Percentiles rank a stretch among this genome's conserved stretches.
These are phyloP conservation scores for Nematopogon swammerdamellus DNA, from an alignment of 2,888 invertebrate genomes.

Conservation along the genomic window DNA sequence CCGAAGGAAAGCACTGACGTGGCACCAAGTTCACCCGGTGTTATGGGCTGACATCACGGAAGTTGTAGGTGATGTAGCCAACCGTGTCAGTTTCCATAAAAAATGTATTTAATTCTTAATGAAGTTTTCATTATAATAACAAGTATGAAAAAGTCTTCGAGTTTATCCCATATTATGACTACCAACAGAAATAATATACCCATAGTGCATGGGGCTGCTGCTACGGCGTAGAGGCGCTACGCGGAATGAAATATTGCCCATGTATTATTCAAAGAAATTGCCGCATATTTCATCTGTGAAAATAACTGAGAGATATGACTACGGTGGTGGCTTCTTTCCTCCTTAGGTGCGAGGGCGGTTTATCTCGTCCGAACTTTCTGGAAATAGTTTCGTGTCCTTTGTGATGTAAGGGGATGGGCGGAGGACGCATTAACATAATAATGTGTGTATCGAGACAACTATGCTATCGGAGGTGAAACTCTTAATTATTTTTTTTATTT, in stretches of 20 bases:
- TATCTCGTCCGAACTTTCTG: neutral
- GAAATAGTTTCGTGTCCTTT: neutral
- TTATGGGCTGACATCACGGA: too few relatives aligned
- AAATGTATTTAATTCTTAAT: too few relatives aligned
- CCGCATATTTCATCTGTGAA: constrained; percentile 59
- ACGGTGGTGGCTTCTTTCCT: neutral
- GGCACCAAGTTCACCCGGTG: too few relatives aligned
- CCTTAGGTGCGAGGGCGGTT: neutral
- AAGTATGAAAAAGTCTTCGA: too few relatives aligned
- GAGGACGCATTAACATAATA: neutral
- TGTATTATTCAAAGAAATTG: constrained; percentile 63
- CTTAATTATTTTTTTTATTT: too few relatives aligned
- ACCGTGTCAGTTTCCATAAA: too few relatives aligned
- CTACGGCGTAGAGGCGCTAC: constrained; percentile 19
- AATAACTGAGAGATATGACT: constrained; percentile 32
- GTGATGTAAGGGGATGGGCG: neutral
- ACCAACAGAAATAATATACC: too few relatives aligned
- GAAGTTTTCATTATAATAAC: too few relatives aligned
- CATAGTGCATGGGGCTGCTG: constrained; percentile 18
- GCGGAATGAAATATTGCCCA: constrained; percentile 52
- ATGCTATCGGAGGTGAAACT: too few relatives aligned
- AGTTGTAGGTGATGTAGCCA: too few relatives aligned
- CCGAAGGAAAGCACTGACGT: too few relatives aligned
- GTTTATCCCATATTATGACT: too few relatives aligned
- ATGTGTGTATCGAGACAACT: neutral